phyloP scores from a whole-genome alignment of 1,140 invertebrate genomes.

The Chymomyza costata region DNA sequence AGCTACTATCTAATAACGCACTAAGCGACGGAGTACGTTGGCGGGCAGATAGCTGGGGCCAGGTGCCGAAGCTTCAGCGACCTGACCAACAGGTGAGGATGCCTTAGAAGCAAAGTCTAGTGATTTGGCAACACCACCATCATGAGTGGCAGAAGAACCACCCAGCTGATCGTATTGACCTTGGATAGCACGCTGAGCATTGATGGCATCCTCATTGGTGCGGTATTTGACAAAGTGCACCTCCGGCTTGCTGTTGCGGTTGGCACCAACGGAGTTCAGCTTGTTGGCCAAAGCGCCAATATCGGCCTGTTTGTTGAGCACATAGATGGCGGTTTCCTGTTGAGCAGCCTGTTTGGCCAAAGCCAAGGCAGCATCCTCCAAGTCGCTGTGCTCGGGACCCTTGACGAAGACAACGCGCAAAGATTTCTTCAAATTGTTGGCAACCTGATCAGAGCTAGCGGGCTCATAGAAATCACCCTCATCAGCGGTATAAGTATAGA shows the following conservation, averaged over 20 bases:
- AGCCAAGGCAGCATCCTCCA: conserved; percentile 37
- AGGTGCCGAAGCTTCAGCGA: conserved; percentile 30
- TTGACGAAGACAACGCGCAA: conserved; percentile 47
- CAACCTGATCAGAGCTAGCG: conserved; percentile 26
- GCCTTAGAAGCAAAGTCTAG: conserved; percentile 51
- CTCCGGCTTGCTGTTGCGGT: conserved; percentile 27
- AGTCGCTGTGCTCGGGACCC: conserved; percentile 37
- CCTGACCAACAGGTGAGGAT: conserved; percentile 21
- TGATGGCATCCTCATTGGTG: conserved; percentile 46
- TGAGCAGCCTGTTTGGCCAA: conserved; percentile 49
- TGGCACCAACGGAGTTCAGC: conserved; percentile 41
- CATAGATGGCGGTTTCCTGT: conserved; percentile 62
- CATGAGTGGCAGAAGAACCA: conserved; percentile 32
- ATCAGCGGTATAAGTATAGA: conserved; percentile 41
- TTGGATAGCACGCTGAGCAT: conserved; percentile 49
- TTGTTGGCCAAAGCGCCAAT: conserved; percentile 50
- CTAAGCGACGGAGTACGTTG: conserved; percentile 52
- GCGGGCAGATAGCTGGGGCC: conserved; percentile 50
- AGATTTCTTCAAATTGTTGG: conserved; percentile 24
- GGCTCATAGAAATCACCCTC: conserved; percentile 50
- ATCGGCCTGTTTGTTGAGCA: conserved; percentile 57
- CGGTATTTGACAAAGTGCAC: conserved; percentile 58
- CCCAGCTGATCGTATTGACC: conserved; percentile 52
- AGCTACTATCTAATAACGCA: conserved; percentile 27
- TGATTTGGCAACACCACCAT: conserved; percentile 46